These are phyloP conservation scores for Macrotis lagotis DNA, from an alignment of 2,113 vertebrate species.

Conservation along the genomic window DNA sequence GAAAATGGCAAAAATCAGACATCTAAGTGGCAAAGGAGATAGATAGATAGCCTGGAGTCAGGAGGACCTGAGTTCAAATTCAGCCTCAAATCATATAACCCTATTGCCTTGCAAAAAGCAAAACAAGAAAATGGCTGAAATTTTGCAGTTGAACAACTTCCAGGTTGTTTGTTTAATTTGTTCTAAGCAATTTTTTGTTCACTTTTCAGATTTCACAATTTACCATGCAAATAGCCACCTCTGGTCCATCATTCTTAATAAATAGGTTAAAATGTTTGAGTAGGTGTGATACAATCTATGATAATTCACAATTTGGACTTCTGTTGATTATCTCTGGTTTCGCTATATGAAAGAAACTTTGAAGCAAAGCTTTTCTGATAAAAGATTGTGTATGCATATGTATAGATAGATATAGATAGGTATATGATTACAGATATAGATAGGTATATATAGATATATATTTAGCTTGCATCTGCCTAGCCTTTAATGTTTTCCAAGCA, in stretches of 20 bases:
- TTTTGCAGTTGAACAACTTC: neutral
- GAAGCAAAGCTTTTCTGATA: neutral
- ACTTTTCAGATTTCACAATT: neutral
- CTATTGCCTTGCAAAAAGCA: no score
- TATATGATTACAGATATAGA: no score
- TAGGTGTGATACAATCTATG: neutral
- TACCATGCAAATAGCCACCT: neutral
- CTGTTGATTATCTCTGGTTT: neutral
- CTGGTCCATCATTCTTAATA: neutral
- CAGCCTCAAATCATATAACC: no score
- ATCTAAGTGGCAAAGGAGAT: no score
- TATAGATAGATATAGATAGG: no score
- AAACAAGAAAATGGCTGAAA: neutral
- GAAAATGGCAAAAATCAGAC: neutral
- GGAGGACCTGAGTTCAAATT: no score
- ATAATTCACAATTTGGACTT: neutral
- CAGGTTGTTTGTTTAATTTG: neutral
- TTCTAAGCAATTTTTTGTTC: neutral
- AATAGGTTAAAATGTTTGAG: neutral
- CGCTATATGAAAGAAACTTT: constrained; percentile 8
- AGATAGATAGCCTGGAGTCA: no score
- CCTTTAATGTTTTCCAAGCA: neutral
- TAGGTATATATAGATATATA: neutral
- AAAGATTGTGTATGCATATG: no score
- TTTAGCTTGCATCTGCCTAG: neutral